Base-by-base conservation (phyloP, 2,888 invertebrate species). In the Deilephila porcellus region DNA sequence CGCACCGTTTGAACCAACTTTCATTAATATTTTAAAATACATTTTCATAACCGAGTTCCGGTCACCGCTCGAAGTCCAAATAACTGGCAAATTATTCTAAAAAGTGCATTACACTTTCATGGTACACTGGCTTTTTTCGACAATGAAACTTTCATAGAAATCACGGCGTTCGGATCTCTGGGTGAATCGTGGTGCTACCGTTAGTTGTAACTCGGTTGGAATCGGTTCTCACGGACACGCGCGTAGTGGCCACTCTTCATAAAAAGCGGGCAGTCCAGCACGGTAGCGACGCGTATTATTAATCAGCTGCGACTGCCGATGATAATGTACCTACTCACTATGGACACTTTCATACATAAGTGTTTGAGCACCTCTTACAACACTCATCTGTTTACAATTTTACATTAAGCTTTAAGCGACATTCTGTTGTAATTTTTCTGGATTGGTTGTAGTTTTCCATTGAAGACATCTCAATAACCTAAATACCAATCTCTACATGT, bases 191-290 rank as follows among this genome's bases (percentile, higher is more conserved):
- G 34, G 19, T 63, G 60, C 56, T 76, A 80, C 86, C 80, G 84
- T 85, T 85, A 83, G 74, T 45, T 11, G 45, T 45, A 11, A 45
- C 11, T 45, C 45, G 45, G 45, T 80, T 79, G 83, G 84, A 90
- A 87, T 91, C 83, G 87, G 89, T 92, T 93, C 93, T 92, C 93
- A 93, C 93, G 91, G 90, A 90, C 91, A 90, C 90, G 90, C 90
- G 90, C 90, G 82, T 76, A 79, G 85, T 80, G 77, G 75, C 78
- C 90, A 89, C 89, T 90, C 89, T 77, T 75, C 78, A 85, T 90
- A 89, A 88, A 90, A 86, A 82, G 76, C 78, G 73, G 77, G 81
- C 82, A 72, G 82, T 71, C 75, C 80, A 83, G 82, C 85, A 83
- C 87, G 87, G 91, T 89, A 89, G 90, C 87, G 84, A 80, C 81